Evolutionary conservation across 2,113 vertebrate genomes (phyloP).

Genomic region (Brachirus orientalis): DNA sequence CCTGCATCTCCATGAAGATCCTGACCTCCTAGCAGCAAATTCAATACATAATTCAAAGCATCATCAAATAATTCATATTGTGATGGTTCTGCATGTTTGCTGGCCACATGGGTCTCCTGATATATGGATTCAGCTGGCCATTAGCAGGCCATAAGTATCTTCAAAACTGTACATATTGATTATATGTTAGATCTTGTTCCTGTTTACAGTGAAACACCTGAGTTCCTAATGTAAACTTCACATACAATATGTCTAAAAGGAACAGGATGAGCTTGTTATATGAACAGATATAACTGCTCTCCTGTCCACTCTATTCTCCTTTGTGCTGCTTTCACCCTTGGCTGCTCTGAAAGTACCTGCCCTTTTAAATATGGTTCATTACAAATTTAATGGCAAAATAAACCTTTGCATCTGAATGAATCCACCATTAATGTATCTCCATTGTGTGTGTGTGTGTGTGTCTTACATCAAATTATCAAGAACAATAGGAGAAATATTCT

Average conservation of each 20-base stretch:
- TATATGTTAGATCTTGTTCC: slow-evolving; percentile 3
- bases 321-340: too few relatives aligned
- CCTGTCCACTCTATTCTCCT: neutral
- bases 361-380: too few relatives aligned
- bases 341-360: too few relatives aligned
- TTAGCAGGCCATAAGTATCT: neutral
- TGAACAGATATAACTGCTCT: neutral
- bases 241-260: neutral
- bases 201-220: slow-evolving; percentile 8
- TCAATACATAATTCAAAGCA: slow-evolving; percentile 57
- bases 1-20: slow-evolving; percentile 34
- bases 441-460: too few relatives aligned
- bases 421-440: too few relatives aligned
- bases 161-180: neutral
- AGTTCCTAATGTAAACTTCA: slow-evolving; percentile 3
- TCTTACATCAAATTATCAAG: too few relatives aligned
- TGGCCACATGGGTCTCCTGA: slow-evolving; percentile 24
- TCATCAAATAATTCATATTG: slow-evolving; percentile 58
- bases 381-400: slow-evolving; percentile 8
- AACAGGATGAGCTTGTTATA: neutral
- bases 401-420: neutral
- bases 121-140: slow-evolving; percentile 3
- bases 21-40: slow-evolving; percentile 31
- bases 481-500: too few relatives aligned
- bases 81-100: slow-evolving; percentile 35